Base-by-base conservation (phyloP, 1,140 invertebrate genomes). In the Alviniconcha marisindica region DNA sequence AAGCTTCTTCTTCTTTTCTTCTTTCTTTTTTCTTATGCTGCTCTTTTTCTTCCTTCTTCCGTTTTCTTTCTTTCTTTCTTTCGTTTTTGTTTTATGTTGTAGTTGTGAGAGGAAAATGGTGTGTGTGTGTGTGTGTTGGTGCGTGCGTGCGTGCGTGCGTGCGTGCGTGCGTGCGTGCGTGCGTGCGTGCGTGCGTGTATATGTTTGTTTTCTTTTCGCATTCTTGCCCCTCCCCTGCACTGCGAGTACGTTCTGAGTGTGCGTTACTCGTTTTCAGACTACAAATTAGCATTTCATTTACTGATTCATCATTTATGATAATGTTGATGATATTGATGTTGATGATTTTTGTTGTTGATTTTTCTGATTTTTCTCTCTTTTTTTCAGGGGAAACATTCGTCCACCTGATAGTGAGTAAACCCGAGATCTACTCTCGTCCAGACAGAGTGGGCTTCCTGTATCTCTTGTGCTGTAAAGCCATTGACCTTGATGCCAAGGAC, bases 381-480 rank as follows among this genome's bases (percentile, higher is more conserved):
- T 28, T 24, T 60, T 28, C 88, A 21, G 88, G 87, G 15, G 89
- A 87, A 28, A 88, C 85, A 4, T 76, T 89, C 3, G 54, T 91
- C 44, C 90, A 91, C 82, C 81, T 89, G 60, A 84, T 91, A 7
- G 86, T 90, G 4, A 82, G 89, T 42, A 78, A 87, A 51, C 87
- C 89, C 0, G 88, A 91, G 73, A 80, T 85, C 31, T 91, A 90
- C 48, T 84, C 84, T 21, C 84, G 84, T 18, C 88, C 89, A 1
- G 87, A 89, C 38, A 88, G 88, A 3, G 86, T 89, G 21, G 85
- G 87, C 21, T 86, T 88, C 24, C 86, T 91, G n/a, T 91, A 91
- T 77, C 88, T 89, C 84, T 73, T 91, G 76, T 88, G 88, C 0
- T 91, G 90, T 82, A 91, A 90, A 73, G 88, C 88, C 66, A 84